Evolutionary conservation across 92 coral and sea anemone species (phyloP), one percentile per base, ranked within the genome.

Genomic region (Nematostella vectensis): DNA sequence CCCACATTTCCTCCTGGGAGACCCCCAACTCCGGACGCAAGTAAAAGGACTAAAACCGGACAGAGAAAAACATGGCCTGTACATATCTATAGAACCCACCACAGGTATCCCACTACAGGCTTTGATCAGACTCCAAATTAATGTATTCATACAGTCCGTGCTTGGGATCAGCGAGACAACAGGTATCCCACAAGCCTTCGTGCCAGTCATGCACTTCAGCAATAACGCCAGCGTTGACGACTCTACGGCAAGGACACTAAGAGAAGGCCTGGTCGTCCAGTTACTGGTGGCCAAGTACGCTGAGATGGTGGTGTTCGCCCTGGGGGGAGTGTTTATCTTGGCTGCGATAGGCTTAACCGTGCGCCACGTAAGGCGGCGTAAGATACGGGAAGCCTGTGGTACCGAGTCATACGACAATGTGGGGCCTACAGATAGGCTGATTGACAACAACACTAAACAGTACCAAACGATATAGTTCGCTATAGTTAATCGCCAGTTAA

Each of bases 1-100:
- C 31, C 96, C 96, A 8, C 96, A 88, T 50, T 88, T 88, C 60
- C 77, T 78, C 57, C 79, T 73, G 19, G 96, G 94, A 13, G 96
- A 83, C 47, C 68, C 71, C 4, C 27, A 39, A n/a, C 75, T 88
- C 50, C 67, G 77, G 22, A 62, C 63, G 13, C 69, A 55, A n/a
- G 80, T 83, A 3, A 36, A 37, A 51, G 96, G 96, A 1, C 47
- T 88, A 12, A 16, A 50, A 25, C 96, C 96, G 47, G 56, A 70
- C 25, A 52, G 64, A 39, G 74, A 74, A 21, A 55, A 70, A 55
- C 93, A 88, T 59, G 88, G 72, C 21, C 49, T 83, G 1, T 78
- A 71, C 24, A 49, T 88, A 48, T 71, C 82, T 21, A 55, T 88
- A 13, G 91, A 78, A 44, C 87, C 87, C 8, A 60, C 60, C 62